Evolutionary conservation across 2,113 vertebrate species (phyloP).

Genomic region (Phyllostomus discolor): DNA sequence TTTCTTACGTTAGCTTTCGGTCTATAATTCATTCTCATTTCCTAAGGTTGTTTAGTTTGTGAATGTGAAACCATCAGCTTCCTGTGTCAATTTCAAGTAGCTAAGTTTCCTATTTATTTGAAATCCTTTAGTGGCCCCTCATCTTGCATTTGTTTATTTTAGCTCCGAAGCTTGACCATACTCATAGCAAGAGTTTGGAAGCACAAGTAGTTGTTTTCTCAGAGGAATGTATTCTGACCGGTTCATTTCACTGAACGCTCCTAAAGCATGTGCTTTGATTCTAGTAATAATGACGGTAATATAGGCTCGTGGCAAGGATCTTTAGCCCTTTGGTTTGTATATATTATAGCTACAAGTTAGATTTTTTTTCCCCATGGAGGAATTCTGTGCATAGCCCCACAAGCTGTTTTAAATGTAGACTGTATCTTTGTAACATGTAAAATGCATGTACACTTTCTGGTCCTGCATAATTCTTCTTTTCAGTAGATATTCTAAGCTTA

Average conservation of each 20-base stretch:
- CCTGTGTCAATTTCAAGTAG: conserved; percentile 45
- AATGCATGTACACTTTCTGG: background rate
- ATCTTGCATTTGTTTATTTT: conserved; percentile 47
- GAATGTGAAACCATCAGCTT: conserved; percentile 37
- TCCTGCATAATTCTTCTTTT: background rate
- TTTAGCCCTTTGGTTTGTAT: background rate
- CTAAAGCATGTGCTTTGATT: background rate
- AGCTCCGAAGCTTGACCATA: background rate
- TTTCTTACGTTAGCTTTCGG: background rate
- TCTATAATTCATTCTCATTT: background rate
- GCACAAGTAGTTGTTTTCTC: background rate
- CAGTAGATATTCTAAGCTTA: background rate
- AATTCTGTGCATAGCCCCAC: background rate
- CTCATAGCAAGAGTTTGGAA: conserved; percentile 25
- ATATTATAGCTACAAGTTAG: background rate
- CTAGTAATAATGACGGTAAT: background rate
- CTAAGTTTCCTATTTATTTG: conserved; percentile 48
- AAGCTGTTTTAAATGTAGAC: background rate
- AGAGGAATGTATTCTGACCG: background rate
- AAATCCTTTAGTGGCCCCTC: conserved; percentile 31
- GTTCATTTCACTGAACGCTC: background rate
- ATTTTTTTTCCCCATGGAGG: background rate
- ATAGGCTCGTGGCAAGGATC: background rate
- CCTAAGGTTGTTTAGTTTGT: conserved; percentile 28
- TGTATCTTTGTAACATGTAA: background rate